Base-by-base conservation (phyloP, 2,113 vertebrate species). In the Trichechus manatus region DNA sequence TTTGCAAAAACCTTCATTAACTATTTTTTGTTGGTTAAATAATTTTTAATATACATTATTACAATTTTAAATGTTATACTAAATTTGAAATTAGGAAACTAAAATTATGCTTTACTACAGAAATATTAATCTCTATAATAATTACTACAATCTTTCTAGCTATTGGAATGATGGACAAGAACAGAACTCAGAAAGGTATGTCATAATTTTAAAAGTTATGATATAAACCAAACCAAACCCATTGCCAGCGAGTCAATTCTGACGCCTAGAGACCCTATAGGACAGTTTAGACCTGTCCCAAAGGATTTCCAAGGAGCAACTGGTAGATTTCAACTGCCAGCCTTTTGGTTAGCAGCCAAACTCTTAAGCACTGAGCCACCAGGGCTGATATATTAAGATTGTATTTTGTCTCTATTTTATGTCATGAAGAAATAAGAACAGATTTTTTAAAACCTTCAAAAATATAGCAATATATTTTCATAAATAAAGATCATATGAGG, bases 131-230 rank as follows among this genome's bases (percentile, higher is more conserved):
- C 19, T 78, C 53, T 22, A 63, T 66, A 68, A 44, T 9, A 31
- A 47, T 78, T 86, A 61, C 10, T 81, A 77, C 85, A 44, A 77
- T 53, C 80, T 92, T 77, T 92, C 25, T 74, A 95, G 85, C n/a
- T 83, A 2, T 11, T 63, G 3, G 17, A 79, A 64, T 4, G 19
- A 19, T 1, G 33, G 42, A 79, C 6, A 3, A 78, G 77, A 96
- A 56, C 1, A 44, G 22, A 39, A 74, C 2, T 1, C 13, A 20
- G 22, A 95, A 90, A 96, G 59, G 94, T 94, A 82, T 5, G 44
- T 5, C 11, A 78, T 74, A 6, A 59, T 47, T 95, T 95, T 77
- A 36, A 78, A 27, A 2, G 92, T 59, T 56, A 2, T 56, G 53
- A 47, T 5, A 39, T 39, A 39, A 39, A 39, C 39, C 47, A 47